A percentile compares a stretch with the other conserved stretches of the same genome.
These are phyloP conservation scores for Crotalus helleri DNA, from an alignment of 2,113 vertebrate species.

Conservation along the genomic window DNA sequence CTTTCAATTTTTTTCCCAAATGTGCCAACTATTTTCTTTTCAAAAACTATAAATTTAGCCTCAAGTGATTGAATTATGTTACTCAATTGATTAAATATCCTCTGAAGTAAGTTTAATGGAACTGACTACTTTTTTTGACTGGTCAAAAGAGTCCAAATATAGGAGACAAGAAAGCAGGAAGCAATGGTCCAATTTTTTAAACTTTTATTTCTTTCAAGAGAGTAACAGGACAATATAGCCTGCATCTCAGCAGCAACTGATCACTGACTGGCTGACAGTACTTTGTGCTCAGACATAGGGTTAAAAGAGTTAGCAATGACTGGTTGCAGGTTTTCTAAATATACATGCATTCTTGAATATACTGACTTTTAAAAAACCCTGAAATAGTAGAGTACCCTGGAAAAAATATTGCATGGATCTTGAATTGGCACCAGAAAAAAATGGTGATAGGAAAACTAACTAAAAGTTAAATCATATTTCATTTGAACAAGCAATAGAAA, in stretches of 20 bases:
- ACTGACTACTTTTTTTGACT: neutral
- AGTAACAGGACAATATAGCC: neutral
- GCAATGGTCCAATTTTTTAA: neutral
- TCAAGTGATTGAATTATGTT: neutral
- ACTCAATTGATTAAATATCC: neutral
- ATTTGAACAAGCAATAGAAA: constrained; percentile 17
- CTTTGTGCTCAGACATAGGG: neutral
- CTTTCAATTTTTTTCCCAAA: neutral
- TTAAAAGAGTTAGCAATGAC: neutral
- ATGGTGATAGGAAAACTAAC: neutral
- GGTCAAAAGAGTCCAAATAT: neutral
- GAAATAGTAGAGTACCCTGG: neutral
- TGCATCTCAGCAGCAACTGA: neutral
- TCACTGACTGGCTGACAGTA: neutral
- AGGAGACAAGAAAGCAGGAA: neutral
- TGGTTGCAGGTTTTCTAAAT: neutral
- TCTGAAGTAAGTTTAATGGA: neutral
- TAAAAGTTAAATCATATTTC: neutral
- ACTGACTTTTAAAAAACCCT: neutral
- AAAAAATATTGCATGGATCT: neutral
- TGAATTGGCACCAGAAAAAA: neutral
- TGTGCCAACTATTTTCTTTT: neutral
- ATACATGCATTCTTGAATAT: neutral
- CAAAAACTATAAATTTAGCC: neutral
- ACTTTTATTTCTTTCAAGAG: neutral